A percentile compares a stretch with the other conserved stretches of the same genome.
phyloP scores from a whole-genome alignment of 2,113 vertebrate genomes.

The Mandrillus leucophaeus region DNA sequence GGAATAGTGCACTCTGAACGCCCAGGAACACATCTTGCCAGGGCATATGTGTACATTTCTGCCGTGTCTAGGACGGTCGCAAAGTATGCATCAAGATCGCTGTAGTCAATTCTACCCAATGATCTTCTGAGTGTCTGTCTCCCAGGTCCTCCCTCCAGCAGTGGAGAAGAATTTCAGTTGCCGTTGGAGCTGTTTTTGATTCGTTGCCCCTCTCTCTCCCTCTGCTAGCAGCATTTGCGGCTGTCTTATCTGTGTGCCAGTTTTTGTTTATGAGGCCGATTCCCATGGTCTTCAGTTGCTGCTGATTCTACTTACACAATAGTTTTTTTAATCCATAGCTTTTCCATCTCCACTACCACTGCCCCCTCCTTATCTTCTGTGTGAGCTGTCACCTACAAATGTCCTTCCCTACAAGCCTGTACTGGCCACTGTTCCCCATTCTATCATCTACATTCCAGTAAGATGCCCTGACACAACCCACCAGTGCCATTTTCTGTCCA shows the following conservation, averaged over 20 bases:
- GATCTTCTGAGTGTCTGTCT: not conserved
- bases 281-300: not conserved
- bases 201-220: not conserved
- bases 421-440: fast-evolving
- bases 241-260: not conserved
- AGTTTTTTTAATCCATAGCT: not conserved
- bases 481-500: not conserved
- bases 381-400: not conserved
- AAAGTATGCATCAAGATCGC: not conserved
- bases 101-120: fast-evolving
- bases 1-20: not conserved
- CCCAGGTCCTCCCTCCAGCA: not conserved
- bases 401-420: not conserved
- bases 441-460: not conserved
- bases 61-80: fast-evolving
- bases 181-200: not conserved
- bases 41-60: not conserved
- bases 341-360: not conserved
- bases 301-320: not conserved
- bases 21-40: fast-evolving
- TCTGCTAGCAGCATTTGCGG: not conserved
- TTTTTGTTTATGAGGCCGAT: not conserved
- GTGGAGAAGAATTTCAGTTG: fast-evolving
- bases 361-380: not conserved
- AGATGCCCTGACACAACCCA: not conserved